A percentile compares a stretch with the other conserved stretches of the same genome.
These are phyloP conservation scores for Rhagophthalmus giganteus DNA, from an alignment of 2,888 invertebrate species.

Conservation along the genomic window DNA sequence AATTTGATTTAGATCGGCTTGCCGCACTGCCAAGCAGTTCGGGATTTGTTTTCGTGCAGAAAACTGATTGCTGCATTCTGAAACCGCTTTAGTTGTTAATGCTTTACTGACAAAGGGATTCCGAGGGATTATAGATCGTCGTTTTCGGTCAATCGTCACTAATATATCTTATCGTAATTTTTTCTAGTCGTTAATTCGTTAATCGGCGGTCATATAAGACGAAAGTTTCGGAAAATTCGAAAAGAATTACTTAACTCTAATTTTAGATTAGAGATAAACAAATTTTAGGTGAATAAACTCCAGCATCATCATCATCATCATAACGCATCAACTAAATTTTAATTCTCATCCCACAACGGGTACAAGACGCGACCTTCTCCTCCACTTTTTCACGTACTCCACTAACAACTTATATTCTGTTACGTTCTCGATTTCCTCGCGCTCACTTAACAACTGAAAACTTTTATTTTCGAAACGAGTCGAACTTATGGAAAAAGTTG, in stretches of 20 bases:
- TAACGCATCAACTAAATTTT: constrained; percentile 15
- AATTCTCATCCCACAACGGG: constrained; percentile 14
- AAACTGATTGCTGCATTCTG: constrained; percentile 15
- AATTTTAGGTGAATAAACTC: constrained; percentile 20
- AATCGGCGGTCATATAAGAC: neutral
- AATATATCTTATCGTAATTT: too few species aligned
- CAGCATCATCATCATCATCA: constrained; percentile 18
- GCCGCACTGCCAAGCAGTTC: constrained; percentile 18
- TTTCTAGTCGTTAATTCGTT: neutral
- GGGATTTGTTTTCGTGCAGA: constrained; percentile 27
- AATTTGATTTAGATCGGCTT: constrained; percentile 28
- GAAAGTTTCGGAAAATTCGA: constrained; percentile 1
- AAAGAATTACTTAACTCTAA: too few species aligned
- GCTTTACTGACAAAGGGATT: neutral
- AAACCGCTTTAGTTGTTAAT: neutral
- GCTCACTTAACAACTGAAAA: neutral
- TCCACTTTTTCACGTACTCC: neutral
- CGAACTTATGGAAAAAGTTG: too few species aligned
- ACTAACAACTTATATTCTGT: neutral
- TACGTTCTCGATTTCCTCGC: neutral
- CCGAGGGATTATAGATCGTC: neutral
- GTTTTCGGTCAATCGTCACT: too few species aligned
- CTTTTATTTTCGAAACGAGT: too few species aligned
- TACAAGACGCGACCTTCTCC: neutral
- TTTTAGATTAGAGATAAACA: constrained; percentile 22